Evolutionary conservation across 1,140 invertebrate genomes (phyloP).

Genomic region (Megathymus violae): DNA sequence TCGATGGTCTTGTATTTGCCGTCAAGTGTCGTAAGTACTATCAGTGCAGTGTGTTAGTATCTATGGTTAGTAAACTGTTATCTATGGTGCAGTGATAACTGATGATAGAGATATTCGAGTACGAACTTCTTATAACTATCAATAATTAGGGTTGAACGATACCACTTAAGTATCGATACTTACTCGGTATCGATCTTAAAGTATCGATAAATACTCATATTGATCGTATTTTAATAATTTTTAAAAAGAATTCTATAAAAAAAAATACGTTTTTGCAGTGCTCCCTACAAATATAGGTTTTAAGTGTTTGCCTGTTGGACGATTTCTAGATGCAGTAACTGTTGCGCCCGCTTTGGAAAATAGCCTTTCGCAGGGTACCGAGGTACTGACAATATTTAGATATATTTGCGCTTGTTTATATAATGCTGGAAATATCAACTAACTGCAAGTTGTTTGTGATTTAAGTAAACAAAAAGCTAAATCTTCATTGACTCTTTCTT

Average conservation of each 20-base stretch:
- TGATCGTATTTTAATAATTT: slow-evolving; percentile 8
- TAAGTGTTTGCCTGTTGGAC: slow-evolving; percentile 27
- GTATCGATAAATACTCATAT: slow-evolving; percentile 16
- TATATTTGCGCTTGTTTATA: slow-evolving; percentile 20
- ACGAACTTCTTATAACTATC: no score
- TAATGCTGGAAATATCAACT: slow-evolving; percentile 3
- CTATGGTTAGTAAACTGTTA: no score
- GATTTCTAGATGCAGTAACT: slow-evolving; percentile 18
- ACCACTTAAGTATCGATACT: not conserved
- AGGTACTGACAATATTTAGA: slow-evolving; percentile 26
- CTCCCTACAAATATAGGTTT: slow-evolving; percentile 14
- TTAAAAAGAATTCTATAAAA: not conserved
- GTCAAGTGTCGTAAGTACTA: no score
- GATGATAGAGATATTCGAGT: no score
- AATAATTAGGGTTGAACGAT: not conserved
- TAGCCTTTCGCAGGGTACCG: slow-evolving; percentile 29
- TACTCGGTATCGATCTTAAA: not conserved
- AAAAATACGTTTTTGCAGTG: slow-evolving; percentile 18
- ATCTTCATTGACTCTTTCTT: no score
- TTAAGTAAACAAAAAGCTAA: no score
- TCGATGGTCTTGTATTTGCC: no score
- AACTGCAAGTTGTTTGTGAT: no score
- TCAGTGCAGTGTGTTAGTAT: no score
- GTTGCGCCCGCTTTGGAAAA: slow-evolving; percentile 33
- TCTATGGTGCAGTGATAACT: no score